A percentile compares a stretch with the other conserved stretches of the same genome.
Conservation (phyloP, 2,888 invertebrate species). For the Philereme vetulata region DNA sequence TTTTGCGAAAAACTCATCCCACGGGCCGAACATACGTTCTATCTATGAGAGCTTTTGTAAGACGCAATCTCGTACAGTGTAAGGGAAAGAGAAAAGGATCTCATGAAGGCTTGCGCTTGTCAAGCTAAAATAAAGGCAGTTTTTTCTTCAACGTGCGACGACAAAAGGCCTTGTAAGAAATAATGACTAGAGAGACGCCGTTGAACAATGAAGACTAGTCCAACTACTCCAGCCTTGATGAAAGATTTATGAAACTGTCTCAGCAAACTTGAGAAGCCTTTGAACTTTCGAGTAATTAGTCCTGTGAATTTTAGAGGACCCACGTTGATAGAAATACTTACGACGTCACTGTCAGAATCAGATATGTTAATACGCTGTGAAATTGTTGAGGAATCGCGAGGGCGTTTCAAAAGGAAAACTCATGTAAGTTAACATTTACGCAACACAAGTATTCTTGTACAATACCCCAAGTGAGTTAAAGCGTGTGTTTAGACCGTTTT, state of each 20-base stretch:
- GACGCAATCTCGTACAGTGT: conserved; percentile 20
- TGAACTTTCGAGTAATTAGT: conserved; percentile 40
- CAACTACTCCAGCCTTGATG: conserved; percentile 61
- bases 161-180: conserved; percentile 64
- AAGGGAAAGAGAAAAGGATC: conserved; percentile 19
- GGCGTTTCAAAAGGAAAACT: conserved; percentile 15
- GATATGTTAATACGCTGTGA: conserved; percentile 6
- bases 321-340: conserved; percentile 34
- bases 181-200: conserved; percentile 63
- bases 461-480: background rate
- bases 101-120: conserved; percentile 24
- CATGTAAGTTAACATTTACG: conserved; percentile 2
- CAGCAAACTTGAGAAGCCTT: conserved; percentile 39
- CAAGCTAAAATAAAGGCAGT: conserved; percentile 53
- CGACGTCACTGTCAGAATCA: conserved; percentile 18
- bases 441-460: background rate
- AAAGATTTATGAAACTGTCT: conserved; percentile 52
- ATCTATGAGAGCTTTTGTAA: conserved; percentile 2
- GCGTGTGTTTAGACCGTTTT: conserved; percentile 1
- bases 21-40: background rate
- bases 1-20: background rate
- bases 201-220: conserved; percentile 59
- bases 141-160: conserved; percentile 50
- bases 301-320: conserved; percentile 32
- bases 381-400: conserved; percentile 11